Evolutionary conservation across 2,113 vertebrate species (phyloP), one percentile per base, ranked within the genome.

Genomic region (Riparia riparia): DNA sequence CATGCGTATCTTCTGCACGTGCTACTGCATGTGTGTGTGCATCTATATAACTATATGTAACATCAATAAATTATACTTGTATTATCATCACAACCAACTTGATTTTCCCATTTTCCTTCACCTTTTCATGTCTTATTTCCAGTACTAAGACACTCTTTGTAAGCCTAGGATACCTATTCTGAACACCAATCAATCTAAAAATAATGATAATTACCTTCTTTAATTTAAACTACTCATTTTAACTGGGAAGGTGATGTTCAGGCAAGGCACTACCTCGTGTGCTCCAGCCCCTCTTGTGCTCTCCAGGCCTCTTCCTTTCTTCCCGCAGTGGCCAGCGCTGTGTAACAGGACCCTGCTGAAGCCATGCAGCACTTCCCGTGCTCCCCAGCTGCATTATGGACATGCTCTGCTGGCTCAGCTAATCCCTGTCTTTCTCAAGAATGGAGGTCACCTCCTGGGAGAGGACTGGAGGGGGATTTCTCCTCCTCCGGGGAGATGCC

Each of bases 401-500:
- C 83, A 63, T 51, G 73, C 39, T 87, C 54, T 79, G 28, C 61
- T 58, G 85, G 81, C 65, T 91, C 74, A 90, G 77, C 68, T 94
- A 76, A 96, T 93, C 90, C 71, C 84, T 31, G 24, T 86, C 42
- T 90, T 95, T 94, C 91, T 96, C 29, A 19, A 94, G 85, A 91
- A 93, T 56, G 82, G 95, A 93, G 87, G 47, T 90, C 90, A 80
- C 32, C 92, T 96, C 79, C 68, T 90, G 92, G 39, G 71, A 91
- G 34, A 91, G 74, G n/a, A 58, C 57, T 58, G 63, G 56, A 95
- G 73, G 42, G 89, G 71, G 72, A 91, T 95, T 95, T 77, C 45
- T 94, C 88, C 41, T 95, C 44, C 70, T 92, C 56, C 10, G 1
- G 64, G 82, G 47, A 81, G 39, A 73, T 86, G 93, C 71, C 85